Evolutionary conservation across 1,140 invertebrate species (phyloP).

Genomic region (Drosophila ogumai): DNA sequence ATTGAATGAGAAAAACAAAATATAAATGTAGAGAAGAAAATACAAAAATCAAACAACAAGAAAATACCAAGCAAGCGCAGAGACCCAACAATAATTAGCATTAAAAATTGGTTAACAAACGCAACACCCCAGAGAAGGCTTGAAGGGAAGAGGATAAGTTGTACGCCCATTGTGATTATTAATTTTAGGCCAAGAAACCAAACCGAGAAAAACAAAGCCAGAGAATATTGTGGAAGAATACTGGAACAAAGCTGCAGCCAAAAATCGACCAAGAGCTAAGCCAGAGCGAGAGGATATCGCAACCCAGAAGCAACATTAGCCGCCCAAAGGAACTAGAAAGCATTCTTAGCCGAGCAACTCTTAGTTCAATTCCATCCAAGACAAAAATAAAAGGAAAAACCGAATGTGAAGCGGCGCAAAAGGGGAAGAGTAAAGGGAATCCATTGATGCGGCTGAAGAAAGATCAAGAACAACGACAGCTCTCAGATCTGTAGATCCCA

Average conservation of each 20-base stretch:
- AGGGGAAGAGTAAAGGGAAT: neutral
- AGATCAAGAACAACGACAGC: conserved; percentile 21
- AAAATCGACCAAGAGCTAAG: conserved; percentile 35
- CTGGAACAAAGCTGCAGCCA: conserved; percentile 31
- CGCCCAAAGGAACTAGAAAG: conserved; percentile 62
- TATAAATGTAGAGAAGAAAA: conserved; percentile 14
- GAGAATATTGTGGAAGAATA: conserved; percentile 10
- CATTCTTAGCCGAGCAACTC: conserved; percentile 47
- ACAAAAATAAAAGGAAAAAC: conserved; percentile 11
- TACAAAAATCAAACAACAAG: conserved; percentile 4
- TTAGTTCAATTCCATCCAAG: conserved; percentile 75
- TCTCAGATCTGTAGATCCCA: conserved; percentile 15
- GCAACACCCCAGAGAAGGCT: conserved; percentile 40
- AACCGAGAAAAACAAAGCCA: neutral
- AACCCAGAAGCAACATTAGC: conserved; percentile 73
- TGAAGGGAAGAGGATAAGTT: conserved; percentile 43
- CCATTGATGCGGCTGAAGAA: conserved; percentile 18
- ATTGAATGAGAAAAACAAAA: conserved; percentile 30
- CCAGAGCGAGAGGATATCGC: conserved; percentile 9
- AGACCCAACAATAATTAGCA: conserved; percentile 79
- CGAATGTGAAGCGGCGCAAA: no score
- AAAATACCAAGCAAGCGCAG: conserved; percentile 41
- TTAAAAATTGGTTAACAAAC: conserved; percentile 66
- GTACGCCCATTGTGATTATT: conserved; percentile 84
- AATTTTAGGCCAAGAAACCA: conserved; percentile 67